Percentiles rank a stretch among this genome's conserved stretches.
Evolutionary conservation across 2,888 invertebrate genomes (phyloP).

Genomic region (Dicranocentrus wangi): DNA sequence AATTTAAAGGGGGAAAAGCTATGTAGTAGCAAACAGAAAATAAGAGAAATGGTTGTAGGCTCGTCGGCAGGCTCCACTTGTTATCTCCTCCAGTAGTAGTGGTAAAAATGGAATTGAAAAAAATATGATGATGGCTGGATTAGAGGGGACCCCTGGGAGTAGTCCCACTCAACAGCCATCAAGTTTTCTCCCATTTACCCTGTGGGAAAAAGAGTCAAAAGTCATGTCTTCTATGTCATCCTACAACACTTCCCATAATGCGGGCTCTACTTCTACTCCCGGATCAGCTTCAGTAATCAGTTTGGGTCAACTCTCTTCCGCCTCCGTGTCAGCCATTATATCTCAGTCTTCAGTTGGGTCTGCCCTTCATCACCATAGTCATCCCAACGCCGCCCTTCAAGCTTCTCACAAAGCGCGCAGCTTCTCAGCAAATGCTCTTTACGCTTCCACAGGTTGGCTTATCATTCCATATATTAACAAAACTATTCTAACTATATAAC

Average conservation of each 20-base stretch:
- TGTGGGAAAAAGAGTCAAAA: slow-evolving; percentile 62
- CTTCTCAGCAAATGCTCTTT: slow-evolving; percentile 74
- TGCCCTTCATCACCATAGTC: slow-evolving; percentile 57
- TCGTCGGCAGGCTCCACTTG: too few relatives aligned
- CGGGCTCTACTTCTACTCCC: slow-evolving; percentile 33
- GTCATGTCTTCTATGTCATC: slow-evolving; percentile 63
- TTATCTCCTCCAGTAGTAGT: background rate
- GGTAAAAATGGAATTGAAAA: slow-evolving; percentile 32
- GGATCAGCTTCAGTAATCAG: slow-evolving; percentile 46
- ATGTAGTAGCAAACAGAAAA: too few relatives aligned
- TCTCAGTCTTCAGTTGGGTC: slow-evolving; percentile 35
- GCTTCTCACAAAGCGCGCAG: slow-evolving; percentile 74
- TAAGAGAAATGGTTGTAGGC: too few relatives aligned
- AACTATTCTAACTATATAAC: background rate
- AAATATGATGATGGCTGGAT: slow-evolving; percentile 61
- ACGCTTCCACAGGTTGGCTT: slow-evolving; percentile 73
- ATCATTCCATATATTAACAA: slow-evolving; percentile 27
- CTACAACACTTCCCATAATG: slow-evolving; percentile 30
- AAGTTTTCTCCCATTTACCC: slow-evolving; percentile 56
- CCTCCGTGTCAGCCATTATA: slow-evolving; percentile 57
- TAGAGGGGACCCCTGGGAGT: slow-evolving; percentile 73
- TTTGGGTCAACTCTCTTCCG: slow-evolving; percentile 55
- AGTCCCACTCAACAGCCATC: slow-evolving; percentile 73
- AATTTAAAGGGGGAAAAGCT: too few relatives aligned
- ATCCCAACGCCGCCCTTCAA: slow-evolving; percentile 70